phyloP scores from a whole-genome alignment of 2,888 invertebrate species.

The Diadegma fenestrale region DNA sequence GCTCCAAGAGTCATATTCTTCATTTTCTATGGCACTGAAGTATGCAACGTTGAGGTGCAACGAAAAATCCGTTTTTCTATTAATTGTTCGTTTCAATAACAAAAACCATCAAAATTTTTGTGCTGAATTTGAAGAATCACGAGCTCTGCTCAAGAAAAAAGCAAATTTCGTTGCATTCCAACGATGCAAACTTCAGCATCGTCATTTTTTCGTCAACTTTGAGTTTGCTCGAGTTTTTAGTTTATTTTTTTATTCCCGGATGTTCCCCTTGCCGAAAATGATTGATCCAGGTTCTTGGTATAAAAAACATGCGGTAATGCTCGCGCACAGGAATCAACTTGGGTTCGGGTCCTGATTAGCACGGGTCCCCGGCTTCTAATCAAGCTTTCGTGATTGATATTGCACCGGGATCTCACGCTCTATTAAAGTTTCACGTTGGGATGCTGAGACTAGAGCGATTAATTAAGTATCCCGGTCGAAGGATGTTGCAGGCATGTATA shows the following conservation, averaged over 20 bases:
- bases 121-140: too few relatives aligned
- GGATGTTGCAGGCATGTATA: slow-evolving; percentile 31
- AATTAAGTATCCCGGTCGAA: slow-evolving; percentile 65
- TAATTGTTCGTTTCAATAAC: too few relatives aligned
- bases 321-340: not conserved
- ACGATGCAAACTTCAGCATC: too few relatives aligned
- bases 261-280: not conserved
- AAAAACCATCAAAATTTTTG: too few relatives aligned
- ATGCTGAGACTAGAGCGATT: slow-evolving; percentile 58
- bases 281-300: not conserved
- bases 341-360: slow-evolving; percentile 28
- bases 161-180: too few relatives aligned
- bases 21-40: too few relatives aligned
- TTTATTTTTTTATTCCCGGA: not conserved
- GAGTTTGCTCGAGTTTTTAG: not conserved
- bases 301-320: slow-evolving; percentile 23
- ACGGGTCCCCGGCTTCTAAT: slow-evolving; percentile 45
- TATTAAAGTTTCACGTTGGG: slow-evolving; percentile 59
- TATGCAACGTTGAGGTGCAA: too few relatives aligned
- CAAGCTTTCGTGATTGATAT: slow-evolving; percentile 62
- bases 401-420: slow-evolving; percentile 58
- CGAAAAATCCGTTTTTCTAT: too few relatives aligned
- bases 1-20: slow-evolving; percentile 1
- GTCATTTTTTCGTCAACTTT: too few relatives aligned
- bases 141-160: too few relatives aligned